A percentile compares a stretch with the other conserved stretches of the same genome.
phyloP scores from a whole-genome alignment of 2,113 vertebrate species.

The Chaenocephalus aceratus region DNA sequence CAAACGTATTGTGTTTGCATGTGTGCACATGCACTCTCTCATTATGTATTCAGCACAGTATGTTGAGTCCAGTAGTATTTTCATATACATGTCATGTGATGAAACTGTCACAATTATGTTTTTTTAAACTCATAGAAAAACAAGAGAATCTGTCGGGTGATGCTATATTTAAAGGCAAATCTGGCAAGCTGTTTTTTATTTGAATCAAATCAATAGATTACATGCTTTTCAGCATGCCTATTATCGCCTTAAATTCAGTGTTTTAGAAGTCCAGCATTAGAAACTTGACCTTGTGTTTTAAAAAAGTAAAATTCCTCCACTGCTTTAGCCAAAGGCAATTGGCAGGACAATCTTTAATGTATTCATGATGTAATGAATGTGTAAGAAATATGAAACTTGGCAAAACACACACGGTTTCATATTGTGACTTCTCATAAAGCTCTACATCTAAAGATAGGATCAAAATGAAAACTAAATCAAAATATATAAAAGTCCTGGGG shows the following conservation, averaged over 20 bases:
- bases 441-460: neutral
- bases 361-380: neutral
- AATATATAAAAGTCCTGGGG: slow-evolving; percentile 4
- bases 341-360: neutral
- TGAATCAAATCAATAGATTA: slow-evolving; percentile 1
- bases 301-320: neutral
- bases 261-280: neutral
- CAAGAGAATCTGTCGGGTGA: neutral
- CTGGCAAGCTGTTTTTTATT: neutral
- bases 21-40: neutral
- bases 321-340: neutral
- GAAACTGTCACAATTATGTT: neutral
- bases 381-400: neutral
- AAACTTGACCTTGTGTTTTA: neutral
- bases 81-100: neutral
- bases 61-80: neutral
- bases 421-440: neutral
- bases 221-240: neutral
- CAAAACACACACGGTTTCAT: too few species aligned
- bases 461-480: neutral
- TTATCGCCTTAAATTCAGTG: neutral
- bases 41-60: neutral
- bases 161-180: slow-evolving; percentile 1
- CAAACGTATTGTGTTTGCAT: neutral
- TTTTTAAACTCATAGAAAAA: neutral